Percentiles rank a stretch among this genome's conserved stretches.
phyloP scores from a whole-genome alignment of 2,113 vertebrate species.

The Heterotilapia buettikoferi region DNA sequence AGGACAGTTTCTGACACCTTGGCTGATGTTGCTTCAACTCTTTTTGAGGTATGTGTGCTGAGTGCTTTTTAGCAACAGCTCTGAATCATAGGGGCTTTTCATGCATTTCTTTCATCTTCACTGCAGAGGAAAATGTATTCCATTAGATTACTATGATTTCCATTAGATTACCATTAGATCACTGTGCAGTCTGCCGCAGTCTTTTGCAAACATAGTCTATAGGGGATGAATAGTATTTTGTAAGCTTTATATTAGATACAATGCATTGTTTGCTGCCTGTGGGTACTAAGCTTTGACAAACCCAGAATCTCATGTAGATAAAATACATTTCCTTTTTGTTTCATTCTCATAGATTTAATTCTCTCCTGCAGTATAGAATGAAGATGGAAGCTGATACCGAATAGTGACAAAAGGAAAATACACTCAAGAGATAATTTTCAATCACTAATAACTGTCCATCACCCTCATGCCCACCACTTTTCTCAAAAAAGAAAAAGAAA shows the following conservation, averaged over 20 bases:
- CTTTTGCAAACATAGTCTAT: constrained; percentile 22
- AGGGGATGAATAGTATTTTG: constrained; percentile 7
- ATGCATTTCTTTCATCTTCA: constrained; percentile 54
- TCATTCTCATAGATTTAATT: neutral
- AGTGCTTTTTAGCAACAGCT: constrained; percentile 34
- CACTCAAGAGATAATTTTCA: neutral
- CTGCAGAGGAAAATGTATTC: constrained; percentile 39
- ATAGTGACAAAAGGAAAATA: neutral
- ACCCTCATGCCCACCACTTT: neutral
- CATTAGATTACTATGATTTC: constrained; percentile 51
- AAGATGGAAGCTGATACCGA: neutral
- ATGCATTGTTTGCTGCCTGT: neutral
- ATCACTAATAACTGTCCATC: neutral
- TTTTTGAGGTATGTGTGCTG: constrained; percentile 16
- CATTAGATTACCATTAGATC: constrained; percentile 46
- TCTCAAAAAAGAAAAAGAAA: neutral
- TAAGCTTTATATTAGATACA: constrained; percentile 4
- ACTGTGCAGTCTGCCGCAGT: neutral
- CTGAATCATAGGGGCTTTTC: constrained; percentile 37
- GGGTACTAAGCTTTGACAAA: neutral
- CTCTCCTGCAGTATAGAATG: neutral
- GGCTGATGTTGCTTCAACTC: neutral
- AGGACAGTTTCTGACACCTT: neutral
- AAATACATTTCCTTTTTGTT: neutral
- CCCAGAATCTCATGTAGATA: neutral